phyloP scores from a whole-genome alignment of 2,888 invertebrate genomes.

The Caenorhabditis sp. region DNA sequence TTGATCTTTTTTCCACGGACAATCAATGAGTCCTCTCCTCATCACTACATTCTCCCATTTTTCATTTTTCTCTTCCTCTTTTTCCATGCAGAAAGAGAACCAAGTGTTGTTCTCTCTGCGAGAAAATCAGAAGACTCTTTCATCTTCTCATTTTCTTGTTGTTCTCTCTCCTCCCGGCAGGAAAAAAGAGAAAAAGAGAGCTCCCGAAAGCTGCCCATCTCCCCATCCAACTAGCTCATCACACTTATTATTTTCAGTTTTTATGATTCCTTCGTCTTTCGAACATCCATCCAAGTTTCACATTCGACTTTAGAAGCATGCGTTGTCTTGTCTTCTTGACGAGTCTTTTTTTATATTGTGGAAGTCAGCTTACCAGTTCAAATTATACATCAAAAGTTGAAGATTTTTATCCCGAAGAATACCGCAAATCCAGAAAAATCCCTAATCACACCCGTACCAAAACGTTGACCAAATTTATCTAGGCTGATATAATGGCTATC shows the following conservation, averaged over 20 bases:
- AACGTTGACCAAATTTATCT: too few relatives aligned
- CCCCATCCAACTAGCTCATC: constrained; percentile 19
- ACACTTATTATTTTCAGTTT: constrained; percentile 61
- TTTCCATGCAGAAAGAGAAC: neutral
- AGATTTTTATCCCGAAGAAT: too few relatives aligned
- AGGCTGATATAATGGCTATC: too few relatives aligned
- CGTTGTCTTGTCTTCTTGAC: neutral
- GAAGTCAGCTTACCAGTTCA: too few relatives aligned
- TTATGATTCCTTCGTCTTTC: constrained; percentile 16
- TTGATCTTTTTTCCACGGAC: constrained; percentile 28
- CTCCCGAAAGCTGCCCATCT: constrained; percentile 29
- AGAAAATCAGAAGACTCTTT: constrained; percentile 18
- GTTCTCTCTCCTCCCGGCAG: constrained; percentile 34
- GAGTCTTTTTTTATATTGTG: too few relatives aligned
- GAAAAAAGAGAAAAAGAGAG: constrained; percentile 8
- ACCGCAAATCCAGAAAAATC: too few relatives aligned
- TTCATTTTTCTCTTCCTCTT: constrained; percentile 26
- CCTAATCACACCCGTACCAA: too few relatives aligned
- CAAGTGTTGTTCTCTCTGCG: constrained; percentile 59
- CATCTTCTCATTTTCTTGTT: constrained; percentile 21
- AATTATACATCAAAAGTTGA: too few relatives aligned
- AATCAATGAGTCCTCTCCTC: constrained; percentile 12
- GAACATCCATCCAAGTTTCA: neutral
- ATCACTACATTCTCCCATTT: constrained; percentile 31
- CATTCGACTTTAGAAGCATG: constrained; percentile 1